These are phyloP conservation scores for Hirundo rustica DNA, from an alignment of 2,797 vertebrate genomes.

Conservation along the genomic window DNA sequence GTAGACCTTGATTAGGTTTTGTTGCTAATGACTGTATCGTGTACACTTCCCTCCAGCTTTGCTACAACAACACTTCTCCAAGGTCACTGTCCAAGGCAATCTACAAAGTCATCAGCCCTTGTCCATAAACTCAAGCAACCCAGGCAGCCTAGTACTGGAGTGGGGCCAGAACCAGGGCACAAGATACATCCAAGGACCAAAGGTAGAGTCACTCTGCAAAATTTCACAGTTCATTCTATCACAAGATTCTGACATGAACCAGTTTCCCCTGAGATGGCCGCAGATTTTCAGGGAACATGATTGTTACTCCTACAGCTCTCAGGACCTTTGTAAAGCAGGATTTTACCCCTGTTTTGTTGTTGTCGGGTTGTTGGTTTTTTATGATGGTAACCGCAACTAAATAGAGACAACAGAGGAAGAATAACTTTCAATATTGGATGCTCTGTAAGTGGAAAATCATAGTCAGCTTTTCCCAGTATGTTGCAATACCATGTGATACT, in stretches of 20 bases:
- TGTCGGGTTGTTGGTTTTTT: neutral
- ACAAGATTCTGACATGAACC: neutral
- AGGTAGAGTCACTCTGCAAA: neutral
- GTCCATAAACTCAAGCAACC: neutral
- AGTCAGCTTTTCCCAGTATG: neutral
- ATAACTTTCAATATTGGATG: neutral
- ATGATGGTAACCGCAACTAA: neutral
- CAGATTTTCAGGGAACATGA: neutral
- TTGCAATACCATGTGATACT: neutral
- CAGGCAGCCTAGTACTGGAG: neutral
- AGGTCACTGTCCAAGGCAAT: neutral
- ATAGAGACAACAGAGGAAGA: neutral
- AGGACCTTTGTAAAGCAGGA: neutral
- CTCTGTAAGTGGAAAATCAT: neutral
- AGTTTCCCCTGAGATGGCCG: neutral
- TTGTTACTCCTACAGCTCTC: neutral
- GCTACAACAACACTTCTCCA: neutral
- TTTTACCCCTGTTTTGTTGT: neutral
- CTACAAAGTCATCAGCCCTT: neutral
- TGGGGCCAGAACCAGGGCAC: neutral
- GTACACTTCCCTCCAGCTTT: neutral
- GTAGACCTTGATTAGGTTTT: neutral
- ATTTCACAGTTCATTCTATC: neutral
- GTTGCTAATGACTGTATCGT: neutral
- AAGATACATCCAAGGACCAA: neutral